Evolutionary conservation across 1,140 invertebrate species (phyloP), one percentile per base, ranked within the genome.

Genomic region (Helicoverpa armigera): DNA sequence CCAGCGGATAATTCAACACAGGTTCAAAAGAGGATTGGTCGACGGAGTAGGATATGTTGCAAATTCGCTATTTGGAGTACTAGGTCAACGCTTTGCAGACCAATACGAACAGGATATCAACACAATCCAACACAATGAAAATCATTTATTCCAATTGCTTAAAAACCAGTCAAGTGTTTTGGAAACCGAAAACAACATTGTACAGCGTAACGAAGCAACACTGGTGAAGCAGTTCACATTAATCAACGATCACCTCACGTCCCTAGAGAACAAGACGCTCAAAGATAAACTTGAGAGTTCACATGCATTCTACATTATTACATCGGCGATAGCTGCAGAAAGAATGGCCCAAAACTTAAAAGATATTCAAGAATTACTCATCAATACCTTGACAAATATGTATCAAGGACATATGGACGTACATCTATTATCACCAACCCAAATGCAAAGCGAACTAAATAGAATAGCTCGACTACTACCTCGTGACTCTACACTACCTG

Each of bases 121-220:
- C 5, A 60, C 5, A 18, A 23, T 60, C 16, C 58, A 29, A 23
- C 16, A 18, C 10, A 63, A 63, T 43, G 31, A 63, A 11, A 43
- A 63, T 63, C 31, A 63, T 13, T 14, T 63, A 43, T 11, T 63
- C 13, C n/a, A 31, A 14, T 13, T 63, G 61, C 13, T 35, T 14
- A 63, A 63, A 63, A 63, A 63, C 12, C 61, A 63, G 14, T 35
- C 61, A 14, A 14, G 11, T n/a, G 16, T 63, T n/a, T 11, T 63
- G 13, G 61, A 63, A 63, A n/a, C 61, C 11, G 61, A 63, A 23
- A 63, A 63, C 31, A 63, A 63, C 61, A 63, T 63, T 54, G 53
- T 54, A 54, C 53, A 54, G 53, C 13, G 53, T 54, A 54, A 54
- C 53, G 53, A 54, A 54, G 53, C 53, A 54, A 54, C 53, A 54